phyloP scores from a whole-genome alignment of 2,113 vertebrate genomes.

The Gorilla gorilla region DNA sequence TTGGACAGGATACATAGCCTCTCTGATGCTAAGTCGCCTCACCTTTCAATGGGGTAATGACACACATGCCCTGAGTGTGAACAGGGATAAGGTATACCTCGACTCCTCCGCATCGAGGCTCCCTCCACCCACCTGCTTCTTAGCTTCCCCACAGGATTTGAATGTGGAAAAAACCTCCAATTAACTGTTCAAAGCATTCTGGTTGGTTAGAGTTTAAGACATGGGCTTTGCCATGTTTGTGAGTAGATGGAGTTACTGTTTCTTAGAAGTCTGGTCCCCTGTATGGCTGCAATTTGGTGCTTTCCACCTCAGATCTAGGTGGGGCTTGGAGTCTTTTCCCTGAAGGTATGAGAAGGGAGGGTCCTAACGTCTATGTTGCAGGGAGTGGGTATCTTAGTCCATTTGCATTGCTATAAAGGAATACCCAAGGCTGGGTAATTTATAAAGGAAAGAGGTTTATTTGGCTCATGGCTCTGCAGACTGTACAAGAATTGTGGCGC shows the following conservation, averaged over 20 bases:
- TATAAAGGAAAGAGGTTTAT: no score
- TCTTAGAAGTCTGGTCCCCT: neutral
- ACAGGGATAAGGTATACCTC: neutral
- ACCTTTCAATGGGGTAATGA: neutral
- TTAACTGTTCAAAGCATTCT: neutral
- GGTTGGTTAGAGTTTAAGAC: no score
- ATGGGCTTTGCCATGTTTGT: neutral
- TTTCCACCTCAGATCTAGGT: neutral
- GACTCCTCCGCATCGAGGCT: no score
- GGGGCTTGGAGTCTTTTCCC: neutral
- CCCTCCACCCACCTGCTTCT: neutral
- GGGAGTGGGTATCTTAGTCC: neutral
- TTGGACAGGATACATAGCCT: neutral
- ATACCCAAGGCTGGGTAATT: neutral
- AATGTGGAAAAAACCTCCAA: neutral
- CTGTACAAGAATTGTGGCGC: no score
- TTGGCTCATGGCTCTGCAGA: no score
- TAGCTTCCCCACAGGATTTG: no score
- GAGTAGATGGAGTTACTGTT: neutral
- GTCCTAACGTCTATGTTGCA: neutral
- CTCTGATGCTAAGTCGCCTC: neutral
- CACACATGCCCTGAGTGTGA: neutral
- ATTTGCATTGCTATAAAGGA: neutral
- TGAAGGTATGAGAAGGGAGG: neutral
- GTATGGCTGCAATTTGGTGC: neutral